Percentiles rank a stretch among this genome's conserved stretches.
Evolutionary conservation across 2,888 invertebrate species (phyloP).

Genomic region (Ctenicera cuprea): DNA sequence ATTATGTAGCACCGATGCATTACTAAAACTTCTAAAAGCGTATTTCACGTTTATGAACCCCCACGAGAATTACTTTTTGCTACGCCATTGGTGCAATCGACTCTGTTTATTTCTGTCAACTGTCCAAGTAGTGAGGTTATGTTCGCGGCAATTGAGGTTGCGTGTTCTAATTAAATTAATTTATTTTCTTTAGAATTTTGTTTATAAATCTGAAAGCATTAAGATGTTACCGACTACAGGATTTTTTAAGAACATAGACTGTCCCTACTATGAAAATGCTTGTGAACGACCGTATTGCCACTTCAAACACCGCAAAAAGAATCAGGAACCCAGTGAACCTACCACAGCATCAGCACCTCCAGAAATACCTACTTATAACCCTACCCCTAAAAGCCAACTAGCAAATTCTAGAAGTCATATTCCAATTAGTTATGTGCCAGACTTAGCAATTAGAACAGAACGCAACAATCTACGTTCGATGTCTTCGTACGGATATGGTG

Average conservation of each 20-base stretch:
- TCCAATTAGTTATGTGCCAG: constrained; percentile 74
- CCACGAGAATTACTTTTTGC: not conserved
- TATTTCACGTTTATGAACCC: no score
- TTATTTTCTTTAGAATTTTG: not conserved
- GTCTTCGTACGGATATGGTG: constrained; percentile 44
- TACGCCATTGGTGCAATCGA: not conserved
- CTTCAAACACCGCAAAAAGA: constrained; percentile 88
- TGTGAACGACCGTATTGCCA: constrained; percentile 96
- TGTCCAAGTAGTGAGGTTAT: constrained; percentile 41
- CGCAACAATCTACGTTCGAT: constrained; percentile 67
- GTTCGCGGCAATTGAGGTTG: constrained; percentile 24
- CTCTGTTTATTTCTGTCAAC: constrained; percentile 46
- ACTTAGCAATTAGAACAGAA: constrained; percentile 73
- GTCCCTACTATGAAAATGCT: constrained; percentile 88
- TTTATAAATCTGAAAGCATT: constrained; percentile 36
- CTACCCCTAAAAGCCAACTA: constrained; percentile 73
- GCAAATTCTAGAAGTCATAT: constrained; percentile 71
- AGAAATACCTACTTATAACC: constrained; percentile 69
- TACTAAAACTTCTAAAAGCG: no score
- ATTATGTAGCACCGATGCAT: no score
- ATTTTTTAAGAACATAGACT: constrained; percentile 89
- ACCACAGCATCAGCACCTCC: constrained; percentile 71
- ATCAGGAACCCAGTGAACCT: constrained; percentile 73
- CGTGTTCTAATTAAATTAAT: constrained; percentile 35
- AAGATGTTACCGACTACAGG: constrained; percentile 93